These are phyloP conservation scores for Novumbra hubbsi DNA, from an alignment of 2,797 vertebrate genomes.

Conservation along the genomic window DNA sequence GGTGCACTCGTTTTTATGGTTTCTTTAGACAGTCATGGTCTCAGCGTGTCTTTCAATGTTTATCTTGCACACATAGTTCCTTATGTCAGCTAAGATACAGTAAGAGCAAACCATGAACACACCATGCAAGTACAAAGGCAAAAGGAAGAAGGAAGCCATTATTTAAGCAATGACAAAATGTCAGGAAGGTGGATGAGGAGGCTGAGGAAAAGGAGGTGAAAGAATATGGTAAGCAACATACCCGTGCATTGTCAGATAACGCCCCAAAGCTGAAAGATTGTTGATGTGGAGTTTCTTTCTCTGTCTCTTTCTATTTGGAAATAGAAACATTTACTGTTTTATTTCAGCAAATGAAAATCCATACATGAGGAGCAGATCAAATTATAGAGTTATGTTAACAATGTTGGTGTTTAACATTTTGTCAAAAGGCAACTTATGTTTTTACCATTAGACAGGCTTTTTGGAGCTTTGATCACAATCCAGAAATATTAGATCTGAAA, in stretches of 20 bases:
- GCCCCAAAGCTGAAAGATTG: constrained; percentile 76
- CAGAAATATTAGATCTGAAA: background rate
- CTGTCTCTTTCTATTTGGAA: constrained; percentile 65
- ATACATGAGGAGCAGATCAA: constrained; percentile 9
- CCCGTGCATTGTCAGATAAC: constrained; percentile 85
- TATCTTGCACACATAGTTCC: too few relatives aligned
- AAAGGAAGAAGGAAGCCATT: constrained; percentile 5
- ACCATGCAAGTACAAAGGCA: constrained; percentile 1
- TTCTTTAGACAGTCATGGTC: background rate
- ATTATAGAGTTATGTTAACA: constrained; percentile 13
- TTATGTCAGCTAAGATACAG: too few relatives aligned
- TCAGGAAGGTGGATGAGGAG: constrained; percentile 18
- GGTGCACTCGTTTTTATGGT: too few relatives aligned
- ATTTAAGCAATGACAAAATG: constrained; percentile 28
- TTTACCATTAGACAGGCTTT: background rate
- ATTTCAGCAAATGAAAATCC: constrained; percentile 24
- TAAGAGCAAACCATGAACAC: too few relatives aligned
- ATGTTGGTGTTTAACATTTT: background rate
- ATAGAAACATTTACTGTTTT: constrained; percentile 50
- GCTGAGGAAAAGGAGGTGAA: constrained; percentile 21
- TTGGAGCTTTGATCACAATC: background rate
- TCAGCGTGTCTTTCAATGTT: too few relatives aligned
- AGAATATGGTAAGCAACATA: constrained; percentile 72
- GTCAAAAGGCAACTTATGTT: constrained; percentile 5
- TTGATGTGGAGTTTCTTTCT: constrained; percentile 60